A percentile compares a stretch with the other conserved stretches of the same genome.
phyloP scores from a whole-genome alignment of 2,797 vertebrate genomes.

The Pseudochirops corinnae region DNA sequence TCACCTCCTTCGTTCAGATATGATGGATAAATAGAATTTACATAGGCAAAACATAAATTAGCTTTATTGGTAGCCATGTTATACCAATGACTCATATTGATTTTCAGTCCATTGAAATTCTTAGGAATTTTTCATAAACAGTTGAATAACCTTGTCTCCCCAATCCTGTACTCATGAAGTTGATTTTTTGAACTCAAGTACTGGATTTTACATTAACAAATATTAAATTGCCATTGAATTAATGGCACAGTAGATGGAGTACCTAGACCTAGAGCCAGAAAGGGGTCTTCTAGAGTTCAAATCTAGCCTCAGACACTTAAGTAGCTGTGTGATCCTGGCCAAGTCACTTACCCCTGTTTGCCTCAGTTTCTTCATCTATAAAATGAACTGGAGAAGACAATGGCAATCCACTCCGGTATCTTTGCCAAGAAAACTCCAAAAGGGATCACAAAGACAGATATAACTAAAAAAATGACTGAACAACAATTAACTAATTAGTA shows the following conservation, averaged over 20 bases:
- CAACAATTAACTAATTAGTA: not conserved
- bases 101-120: not conserved
- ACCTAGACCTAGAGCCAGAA: not conserved
- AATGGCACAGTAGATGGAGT: not conserved
- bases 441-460: not conserved
- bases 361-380: not conserved
- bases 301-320: not conserved
- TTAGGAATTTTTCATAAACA: not conserved
- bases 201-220: not conserved
- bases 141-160: not conserved
- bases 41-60: not conserved
- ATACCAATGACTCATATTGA: not conserved
- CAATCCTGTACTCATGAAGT: not conserved
- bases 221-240: not conserved
- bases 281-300: not conserved
- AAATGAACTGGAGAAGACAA: not conserved
- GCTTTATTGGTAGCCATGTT: not conserved
- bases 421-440: not conserved
- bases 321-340: not conserved
- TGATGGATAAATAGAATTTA: not conserved
- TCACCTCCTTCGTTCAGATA: not conserved
- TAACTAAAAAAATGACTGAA: not conserved
- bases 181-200: not conserved
- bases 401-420: not conserved
- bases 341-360: not conserved